Base-by-base conservation (phyloP, 2,888 invertebrate species). In the Perithous albicinctus region DNA sequence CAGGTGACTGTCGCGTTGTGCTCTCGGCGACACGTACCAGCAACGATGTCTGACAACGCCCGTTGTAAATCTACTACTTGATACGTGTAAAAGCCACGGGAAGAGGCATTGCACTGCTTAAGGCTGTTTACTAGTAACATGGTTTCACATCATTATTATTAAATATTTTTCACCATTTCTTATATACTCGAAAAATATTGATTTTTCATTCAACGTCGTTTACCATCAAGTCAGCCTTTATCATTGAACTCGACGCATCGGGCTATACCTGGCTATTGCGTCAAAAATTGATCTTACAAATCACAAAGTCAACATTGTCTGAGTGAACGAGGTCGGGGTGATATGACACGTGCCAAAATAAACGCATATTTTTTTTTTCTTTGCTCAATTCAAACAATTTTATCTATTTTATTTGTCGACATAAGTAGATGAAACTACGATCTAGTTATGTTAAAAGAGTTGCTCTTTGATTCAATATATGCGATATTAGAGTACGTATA, bases 1-100 rank as follows among this genome's bases (percentile, higher is more conserved):
- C 69, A 73, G 63, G 69, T 78, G 74, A 82, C 32, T 64, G 70
- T 32, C 81, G 69, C 54, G n/a, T n/a, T n/a, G n/a, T n/a, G n/a
- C 66, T 32, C 46, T 70, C 43, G 29, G 43, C 70, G 32, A 59
- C 72, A 46, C n/a, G 46, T 41, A 56, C 67, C 26, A n/a, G n/a
- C n/a, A 15, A n/a, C 75, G 32, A 48, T 20, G 66, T 61, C 61
- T 64, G 78, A 74, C 78, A 41, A 74, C 74, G 41, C 23, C 29
- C 66, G 59, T 64, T 41, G 41, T 78, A 70, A 78, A 78, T 74
- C 32, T 64, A 70, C 48, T 41, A 35, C n/a, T 20, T n/a, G 26
- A 23, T 18, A 12, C 54, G 43, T 5, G 5, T 18, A 29, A 59
- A n/a, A 70, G 8, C 18, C 26, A 18, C 2, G 56, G 38, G 41